A percentile compares a stretch with the other conserved stretches of the same genome.
Conservation (phyloP, 2,797 vertebrate species). For the Syncerus caffer region DNA sequence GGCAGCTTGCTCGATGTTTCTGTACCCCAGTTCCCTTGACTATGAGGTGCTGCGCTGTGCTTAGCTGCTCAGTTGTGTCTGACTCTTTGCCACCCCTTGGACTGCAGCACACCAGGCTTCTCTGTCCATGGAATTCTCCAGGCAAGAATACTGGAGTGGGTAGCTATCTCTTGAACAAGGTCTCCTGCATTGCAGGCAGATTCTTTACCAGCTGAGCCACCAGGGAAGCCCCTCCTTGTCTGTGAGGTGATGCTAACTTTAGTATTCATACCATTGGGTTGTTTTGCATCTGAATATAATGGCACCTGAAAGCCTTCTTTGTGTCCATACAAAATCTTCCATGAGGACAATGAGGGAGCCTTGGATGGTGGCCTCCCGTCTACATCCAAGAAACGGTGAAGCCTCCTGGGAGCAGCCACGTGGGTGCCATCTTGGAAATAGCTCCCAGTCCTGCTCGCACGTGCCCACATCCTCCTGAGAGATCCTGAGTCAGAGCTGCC, state of each 20-base stretch:
- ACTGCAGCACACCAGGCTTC: background rate
- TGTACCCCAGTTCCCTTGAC: background rate
- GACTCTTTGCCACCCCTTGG: background rate
- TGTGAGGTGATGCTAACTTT: background rate
- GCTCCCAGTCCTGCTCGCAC: background rate
- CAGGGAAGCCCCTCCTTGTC: background rate
- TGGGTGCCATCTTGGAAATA: background rate
- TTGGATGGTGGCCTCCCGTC: background rate
- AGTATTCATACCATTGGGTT: background rate
- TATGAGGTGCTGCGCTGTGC: background rate
- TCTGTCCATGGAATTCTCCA: background rate
- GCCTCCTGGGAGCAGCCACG: background rate
- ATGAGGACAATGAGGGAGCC: background rate
- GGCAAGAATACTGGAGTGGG: background rate
- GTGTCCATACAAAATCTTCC: rapidly evolving
- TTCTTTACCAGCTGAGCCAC: background rate
- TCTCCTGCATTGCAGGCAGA: background rate
- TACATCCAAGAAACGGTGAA: background rate
- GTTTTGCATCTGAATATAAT: background rate
- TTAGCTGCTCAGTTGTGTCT: background rate
- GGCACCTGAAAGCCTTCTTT: background rate
- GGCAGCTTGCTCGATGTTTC: background rate
- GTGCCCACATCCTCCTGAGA: background rate
- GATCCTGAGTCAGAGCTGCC: background rate
- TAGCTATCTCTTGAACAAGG: background rate